A percentile compares a stretch with the other conserved stretches of the same genome.
Evolutionary conservation across 2,797 vertebrate species (phyloP).

Genomic region (Leuciscus waleckii): DNA sequence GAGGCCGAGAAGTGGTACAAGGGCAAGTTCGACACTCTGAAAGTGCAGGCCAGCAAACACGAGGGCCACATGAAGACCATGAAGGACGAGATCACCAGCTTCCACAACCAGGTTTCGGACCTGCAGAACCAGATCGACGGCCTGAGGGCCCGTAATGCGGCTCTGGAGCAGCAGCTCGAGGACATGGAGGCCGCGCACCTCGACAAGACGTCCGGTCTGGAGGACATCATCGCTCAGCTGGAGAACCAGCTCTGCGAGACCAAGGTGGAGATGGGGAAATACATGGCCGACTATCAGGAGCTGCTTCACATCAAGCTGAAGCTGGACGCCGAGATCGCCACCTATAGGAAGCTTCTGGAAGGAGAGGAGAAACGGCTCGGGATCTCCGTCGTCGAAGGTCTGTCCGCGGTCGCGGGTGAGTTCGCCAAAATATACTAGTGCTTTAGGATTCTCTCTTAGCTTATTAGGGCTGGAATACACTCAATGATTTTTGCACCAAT

Average conservation of each 20-base stretch:
- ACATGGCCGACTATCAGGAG: slow-evolving; percentile 78
- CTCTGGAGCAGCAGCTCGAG: slow-evolving; percentile 82
- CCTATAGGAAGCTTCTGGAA: slow-evolving; percentile 86
- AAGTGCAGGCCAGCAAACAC: slow-evolving; percentile 78
- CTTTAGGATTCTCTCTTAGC: neutral
- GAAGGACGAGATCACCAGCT: slow-evolving; percentile 81
- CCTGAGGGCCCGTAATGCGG: slow-evolving; percentile 75
- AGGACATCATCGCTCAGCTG: slow-evolving; percentile 77
- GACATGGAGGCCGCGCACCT: slow-evolving; percentile 82
- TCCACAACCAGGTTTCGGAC: slow-evolving; percentile 76
- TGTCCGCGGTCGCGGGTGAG: slow-evolving; percentile 47
- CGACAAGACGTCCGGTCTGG: slow-evolving; percentile 74
- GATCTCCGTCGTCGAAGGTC: slow-evolving; percentile 67
- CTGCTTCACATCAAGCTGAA: slow-evolving; percentile 80
- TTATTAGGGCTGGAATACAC: neutral
- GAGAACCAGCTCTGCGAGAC: slow-evolving; percentile 83
- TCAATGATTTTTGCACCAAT: neutral
- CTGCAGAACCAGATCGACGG: slow-evolving; percentile 83
- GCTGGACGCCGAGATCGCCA: slow-evolving; percentile 83
- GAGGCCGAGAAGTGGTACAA: slow-evolving; percentile 89
- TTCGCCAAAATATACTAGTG: neutral
- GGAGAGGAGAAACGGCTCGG: slow-evolving; percentile 83
- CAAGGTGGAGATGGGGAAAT: slow-evolving; percentile 79
- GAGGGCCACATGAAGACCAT: slow-evolving; percentile 79
- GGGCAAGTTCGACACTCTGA: slow-evolving; percentile 82